phyloP scores from a whole-genome alignment of 2,113 vertebrate genomes.

The Eolophus roseicapilla region DNA sequence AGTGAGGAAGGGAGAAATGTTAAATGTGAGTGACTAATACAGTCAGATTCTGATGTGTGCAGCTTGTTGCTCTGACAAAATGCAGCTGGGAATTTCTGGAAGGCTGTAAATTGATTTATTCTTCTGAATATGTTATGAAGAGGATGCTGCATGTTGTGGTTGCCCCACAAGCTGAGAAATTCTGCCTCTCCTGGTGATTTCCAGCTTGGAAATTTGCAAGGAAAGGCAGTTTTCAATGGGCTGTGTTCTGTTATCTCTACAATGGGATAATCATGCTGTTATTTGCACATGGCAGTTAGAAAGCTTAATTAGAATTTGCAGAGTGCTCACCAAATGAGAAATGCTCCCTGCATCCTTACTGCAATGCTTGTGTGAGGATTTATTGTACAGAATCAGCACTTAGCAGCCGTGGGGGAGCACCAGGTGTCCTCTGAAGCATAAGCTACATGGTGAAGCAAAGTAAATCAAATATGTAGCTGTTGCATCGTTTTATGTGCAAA shows the following conservation, averaged over 20 bases:
- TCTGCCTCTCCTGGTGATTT: neutral
- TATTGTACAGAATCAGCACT: neutral
- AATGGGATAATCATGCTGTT: neutral
- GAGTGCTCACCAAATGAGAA: neutral
- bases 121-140: neutral
- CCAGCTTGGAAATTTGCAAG: neutral
- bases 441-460: neutral
- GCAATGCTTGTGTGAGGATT: neutral
- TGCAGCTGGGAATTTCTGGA: neutral
- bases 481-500: neutral
- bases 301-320: neutral
- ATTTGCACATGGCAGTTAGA: neutral
- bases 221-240: neutral
- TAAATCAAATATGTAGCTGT: neutral
- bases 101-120: neutral
- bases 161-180: neutral
- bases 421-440: neutral
- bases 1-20: neutral
- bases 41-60: neutral
- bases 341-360: neutral
- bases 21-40: constrained; percentile 1
- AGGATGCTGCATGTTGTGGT: neutral
- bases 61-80: neutral
- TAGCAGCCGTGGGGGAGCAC: accelerated
- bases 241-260: neutral